Conservation (phyloP, 2,113 vertebrate species). For the Muntiacus reevesi region DNA sequence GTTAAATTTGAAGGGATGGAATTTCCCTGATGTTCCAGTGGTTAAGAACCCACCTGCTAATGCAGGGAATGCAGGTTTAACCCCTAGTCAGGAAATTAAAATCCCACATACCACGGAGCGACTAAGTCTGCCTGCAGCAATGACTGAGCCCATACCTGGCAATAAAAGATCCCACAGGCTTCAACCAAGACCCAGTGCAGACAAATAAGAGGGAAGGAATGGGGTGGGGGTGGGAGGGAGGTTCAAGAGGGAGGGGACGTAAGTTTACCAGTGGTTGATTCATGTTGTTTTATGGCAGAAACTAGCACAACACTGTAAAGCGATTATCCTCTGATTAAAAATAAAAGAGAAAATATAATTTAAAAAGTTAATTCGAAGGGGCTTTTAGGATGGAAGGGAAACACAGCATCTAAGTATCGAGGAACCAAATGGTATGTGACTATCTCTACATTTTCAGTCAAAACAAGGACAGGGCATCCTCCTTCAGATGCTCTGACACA, state of each 20-base stretch:
- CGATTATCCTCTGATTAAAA: neutral
- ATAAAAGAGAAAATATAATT: neutral
- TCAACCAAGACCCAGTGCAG: neutral
- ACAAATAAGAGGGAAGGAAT: neutral
- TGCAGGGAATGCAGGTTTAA: neutral
- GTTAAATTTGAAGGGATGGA: neutral
- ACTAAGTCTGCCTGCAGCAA: neutral
- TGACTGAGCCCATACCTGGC: neutral
- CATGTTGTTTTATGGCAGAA: neutral
- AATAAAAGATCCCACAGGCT: neutral
- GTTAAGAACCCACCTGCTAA: neutral
- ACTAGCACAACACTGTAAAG: neutral
- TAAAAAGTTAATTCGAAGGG: neutral
- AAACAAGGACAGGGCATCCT: neutral
- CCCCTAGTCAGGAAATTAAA: neutral
- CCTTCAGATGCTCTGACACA: neutral
- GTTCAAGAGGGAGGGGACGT: neutral
- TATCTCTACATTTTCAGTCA: neutral
- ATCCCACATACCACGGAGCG: neutral
- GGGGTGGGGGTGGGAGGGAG: neutral
- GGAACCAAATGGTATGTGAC: fast-evolving
- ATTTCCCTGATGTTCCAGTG: neutral
- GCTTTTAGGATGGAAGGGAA: neutral
- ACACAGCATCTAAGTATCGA: fast-evolving
- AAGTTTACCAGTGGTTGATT: neutral